Evolutionary conservation across 2,113 vertebrate species (phyloP), one percentile per base, ranked within the genome.

Genomic region (Cromileptes altivelis): DNA sequence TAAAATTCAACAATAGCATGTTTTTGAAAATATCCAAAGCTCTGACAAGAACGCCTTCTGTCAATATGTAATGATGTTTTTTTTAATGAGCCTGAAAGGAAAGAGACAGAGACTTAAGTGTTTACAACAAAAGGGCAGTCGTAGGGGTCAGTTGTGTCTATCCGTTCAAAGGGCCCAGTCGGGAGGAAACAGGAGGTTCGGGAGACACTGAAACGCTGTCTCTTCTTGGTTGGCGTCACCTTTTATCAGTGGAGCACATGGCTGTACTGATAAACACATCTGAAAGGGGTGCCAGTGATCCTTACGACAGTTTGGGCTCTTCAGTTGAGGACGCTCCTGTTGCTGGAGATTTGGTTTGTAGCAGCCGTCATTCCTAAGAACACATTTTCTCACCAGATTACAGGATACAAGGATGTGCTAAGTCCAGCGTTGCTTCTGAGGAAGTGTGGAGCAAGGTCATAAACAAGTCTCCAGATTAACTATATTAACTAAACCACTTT

Each of bases 161-260:
- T 82, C 64, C 13, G 23, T 67, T 85, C 17, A 47, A 83, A 79
- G 58, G 72, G 58, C 69, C 42, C n/a, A 40, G 58, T 81, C 50
- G 65, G 30, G 61, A 90, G 86, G 88, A 93, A 92, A 90, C 87
- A 77, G 85, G 84, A 89, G 72, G 88, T 71, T 47, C 9, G 30
- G 77, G 61, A 89, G 33, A 27, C 65, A 73, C 33, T 57, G 52
- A 55, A 62, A 52, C 4, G 47, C 21, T 57, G 49, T 23, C 74
- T 69, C 25, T 60, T 64, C 25, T 86, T 64, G 37, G 71, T 58
- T 84, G 88, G 80, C 78, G 91, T 86, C 85, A 74, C 40, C 40
- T 63, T 89, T 91, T 91, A 93, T 92, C 87, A 90, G 85, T 25
- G 9, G 58, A 25, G 49, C 80, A 78, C 81, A 82, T 53, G 82